A percentile compares a stretch with the other conserved stretches of the same genome.
Conservation (phyloP, 2,113 vertebrate species). For the Antennarius striatus region DNA sequence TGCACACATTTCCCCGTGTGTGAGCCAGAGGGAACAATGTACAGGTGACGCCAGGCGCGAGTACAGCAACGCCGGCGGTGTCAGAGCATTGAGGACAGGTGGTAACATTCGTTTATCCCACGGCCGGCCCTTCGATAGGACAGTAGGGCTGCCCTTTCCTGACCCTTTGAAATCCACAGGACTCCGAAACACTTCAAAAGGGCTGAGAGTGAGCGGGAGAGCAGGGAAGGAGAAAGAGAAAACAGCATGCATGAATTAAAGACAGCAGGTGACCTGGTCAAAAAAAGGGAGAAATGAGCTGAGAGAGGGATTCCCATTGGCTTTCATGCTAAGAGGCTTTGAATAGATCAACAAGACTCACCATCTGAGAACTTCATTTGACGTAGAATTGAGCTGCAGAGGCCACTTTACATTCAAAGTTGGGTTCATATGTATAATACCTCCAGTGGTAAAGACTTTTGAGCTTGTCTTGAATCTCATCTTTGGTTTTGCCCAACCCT, state of each 20-base stretch:
- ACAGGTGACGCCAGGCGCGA: constrained; percentile 34
- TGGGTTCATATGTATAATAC: not conserved
- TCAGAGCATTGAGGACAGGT: constrained; percentile 69
- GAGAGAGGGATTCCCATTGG: constrained; percentile 32
- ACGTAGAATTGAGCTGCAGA: not conserved
- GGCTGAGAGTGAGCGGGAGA: constrained; percentile 34
- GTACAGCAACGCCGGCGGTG: constrained; percentile 58
- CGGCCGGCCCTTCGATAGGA: constrained; percentile 42
- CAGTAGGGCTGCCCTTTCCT: constrained; percentile 62
- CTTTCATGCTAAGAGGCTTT: constrained; percentile 33
- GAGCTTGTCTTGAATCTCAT: constrained; percentile 1
- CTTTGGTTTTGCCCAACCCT: constrained; percentile 13
- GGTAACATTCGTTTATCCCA: constrained; percentile 50
- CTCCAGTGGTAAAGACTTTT: constrained; percentile 2
- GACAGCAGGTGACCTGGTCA: constrained; percentile 64
- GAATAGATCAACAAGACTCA: constrained; percentile 32
- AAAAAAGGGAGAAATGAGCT: constrained; percentile 27
- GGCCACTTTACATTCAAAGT: not conserved
- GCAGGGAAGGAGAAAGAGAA: constrained; percentile 50
- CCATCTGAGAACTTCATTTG: constrained; percentile 10
- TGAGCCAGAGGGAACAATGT: constrained; percentile 35
- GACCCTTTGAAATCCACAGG: constrained; percentile 73
- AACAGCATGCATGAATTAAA: constrained; percentile 66
- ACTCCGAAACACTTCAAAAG: constrained; percentile 67
- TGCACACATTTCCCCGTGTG: constrained; percentile 12